Evolutionary conservation across 2,888 invertebrate genomes (phyloP), one percentile per base, ranked within the genome.

Genomic region (Nomada fucata): DNA sequence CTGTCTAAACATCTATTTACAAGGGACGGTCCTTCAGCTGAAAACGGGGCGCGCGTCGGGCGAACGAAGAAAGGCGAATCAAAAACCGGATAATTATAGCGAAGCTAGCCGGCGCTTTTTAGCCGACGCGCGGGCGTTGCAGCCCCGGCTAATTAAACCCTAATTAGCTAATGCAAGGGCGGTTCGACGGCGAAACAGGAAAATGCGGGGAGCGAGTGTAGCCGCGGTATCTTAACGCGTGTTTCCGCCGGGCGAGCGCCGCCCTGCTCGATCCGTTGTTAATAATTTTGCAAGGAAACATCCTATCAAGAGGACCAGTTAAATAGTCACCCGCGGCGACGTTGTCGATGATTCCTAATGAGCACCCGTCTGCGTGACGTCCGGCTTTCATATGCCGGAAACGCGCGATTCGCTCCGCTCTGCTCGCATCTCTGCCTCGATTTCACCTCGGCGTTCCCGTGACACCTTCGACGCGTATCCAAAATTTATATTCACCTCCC

Each of bases 301-400:
- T 81, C 61, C 69, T 67, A 82, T 79, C 82, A 83, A 77, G 82
- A 68, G 79, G 82, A 84, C 69, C 80, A 75, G 83, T 78, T 13
- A 84, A 88, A 85, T 84, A 87, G 86, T 79, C 82, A 81, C 79
- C 83, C 82, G 82, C 79, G 75, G 87, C 64, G 86, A 76, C 70
- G 77, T 82, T 85, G 88, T 84, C 82, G 83, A 79, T 82, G 79
- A 77, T 76, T 83, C 77, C 85, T 85, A 88, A 88, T 80, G 84
- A 86, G 83, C 83, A 83, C 81, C 83, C 81, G 86, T 89, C 85
- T 88, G 82, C 50, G 69, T 61, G 82, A 83, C 87, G 86, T 89
- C 85, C 88, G 82, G 84, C 82, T 84, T 76, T 79, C 55, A 64
- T 71, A 76, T 78, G 77, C 70, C 83, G 88, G 86, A 89, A 86